Conservation (phyloP, 2,113 vertebrate species). For the Rafetus swinhoei region DNA sequence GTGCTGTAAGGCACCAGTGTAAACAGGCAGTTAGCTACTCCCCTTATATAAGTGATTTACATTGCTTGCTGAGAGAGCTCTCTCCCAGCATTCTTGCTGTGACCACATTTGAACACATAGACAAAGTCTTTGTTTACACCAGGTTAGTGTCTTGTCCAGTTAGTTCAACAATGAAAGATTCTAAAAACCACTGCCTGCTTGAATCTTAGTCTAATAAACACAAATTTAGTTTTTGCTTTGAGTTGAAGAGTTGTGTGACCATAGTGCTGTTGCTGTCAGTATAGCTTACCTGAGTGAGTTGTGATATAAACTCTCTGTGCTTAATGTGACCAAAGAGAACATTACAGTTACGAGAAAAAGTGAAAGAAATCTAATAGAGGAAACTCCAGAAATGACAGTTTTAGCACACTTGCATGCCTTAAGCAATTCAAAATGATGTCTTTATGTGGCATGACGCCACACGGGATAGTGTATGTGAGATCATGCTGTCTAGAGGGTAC, state of each 20-base stretch:
- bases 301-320: background rate
- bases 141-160: too few relatives aligned
- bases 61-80: too few relatives aligned
- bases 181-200: background rate
- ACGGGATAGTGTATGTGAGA: background rate
- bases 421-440: background rate
- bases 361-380: background rate
- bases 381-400: background rate
- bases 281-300: background rate
- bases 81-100: too few relatives aligned
- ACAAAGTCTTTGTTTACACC: background rate
- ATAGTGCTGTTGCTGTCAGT: background rate
- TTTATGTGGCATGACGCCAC: background rate
- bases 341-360: background rate
- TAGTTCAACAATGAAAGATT: background rate
- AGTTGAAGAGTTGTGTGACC: background rate
- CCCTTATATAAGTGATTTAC: too few relatives aligned
- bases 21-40: too few relatives aligned
- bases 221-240: background rate
- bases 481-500: background rate
- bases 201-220: background rate
- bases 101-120: too few relatives aligned
- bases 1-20: too few relatives aligned
- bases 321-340: background rate
- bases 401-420: background rate